These are phyloP conservation scores for Habropoda laboriosa DNA, from an alignment of 1,140 invertebrate species.

Conservation along the genomic window DNA sequence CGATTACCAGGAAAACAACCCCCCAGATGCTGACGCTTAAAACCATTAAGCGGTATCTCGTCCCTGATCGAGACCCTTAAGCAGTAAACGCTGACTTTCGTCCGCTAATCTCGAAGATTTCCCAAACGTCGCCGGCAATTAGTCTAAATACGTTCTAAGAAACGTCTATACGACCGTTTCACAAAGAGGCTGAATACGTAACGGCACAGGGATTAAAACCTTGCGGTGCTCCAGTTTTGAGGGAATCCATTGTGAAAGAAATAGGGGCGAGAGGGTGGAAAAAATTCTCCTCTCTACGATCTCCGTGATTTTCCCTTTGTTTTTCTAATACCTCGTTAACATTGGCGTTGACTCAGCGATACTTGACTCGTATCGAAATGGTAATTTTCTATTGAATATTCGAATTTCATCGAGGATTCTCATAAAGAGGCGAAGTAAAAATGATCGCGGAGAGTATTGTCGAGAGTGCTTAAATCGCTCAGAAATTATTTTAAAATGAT, in stretches of 20 bases:
- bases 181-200: background rate
- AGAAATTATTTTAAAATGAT: too few relatives aligned
- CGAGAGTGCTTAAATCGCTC: too few relatives aligned
- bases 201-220: background rate
- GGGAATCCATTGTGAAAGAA: background rate
- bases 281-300: too few relatives aligned
- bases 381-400: too few relatives aligned
- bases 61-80: slow-evolving; percentile 3
- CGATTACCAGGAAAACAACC: background rate
- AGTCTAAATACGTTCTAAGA: background rate
- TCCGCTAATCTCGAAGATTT: slow-evolving; percentile 24
- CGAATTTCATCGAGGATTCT: too few relatives aligned
- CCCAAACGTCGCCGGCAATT: slow-evolving; percentile 15
- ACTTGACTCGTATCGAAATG: too few relatives aligned
- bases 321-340: too few relatives aligned
- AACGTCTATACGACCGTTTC: background rate
- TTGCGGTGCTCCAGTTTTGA: too few relatives aligned
- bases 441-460: too few relatives aligned
- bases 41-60: slow-evolving; percentile 39
- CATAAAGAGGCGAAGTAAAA: too few relatives aligned
- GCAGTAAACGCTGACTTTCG: background rate
- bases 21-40: background rate
- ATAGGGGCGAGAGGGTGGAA: background rate
- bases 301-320: too few relatives aligned
- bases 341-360: too few relatives aligned